Evolutionary conservation across 2,113 vertebrate species (phyloP), one percentile per base, ranked within the genome.

Genomic region (Butorides virescens): DNA sequence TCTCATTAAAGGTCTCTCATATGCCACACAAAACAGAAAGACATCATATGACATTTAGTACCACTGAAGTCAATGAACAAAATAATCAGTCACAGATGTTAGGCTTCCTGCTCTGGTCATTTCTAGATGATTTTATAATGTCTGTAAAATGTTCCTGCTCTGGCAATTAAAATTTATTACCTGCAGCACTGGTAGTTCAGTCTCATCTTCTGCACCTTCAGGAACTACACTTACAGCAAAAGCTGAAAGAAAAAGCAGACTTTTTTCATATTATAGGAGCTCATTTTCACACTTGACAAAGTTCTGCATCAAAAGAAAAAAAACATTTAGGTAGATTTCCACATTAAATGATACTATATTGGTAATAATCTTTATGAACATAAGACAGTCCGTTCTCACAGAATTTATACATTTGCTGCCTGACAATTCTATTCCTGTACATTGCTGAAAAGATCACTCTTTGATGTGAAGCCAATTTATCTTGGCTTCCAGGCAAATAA

Each of bases 201-300:
- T 71, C 53, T 97, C 80, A 88, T 98, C 95, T 96, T 98, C 97
- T 70, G 44, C 62, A 90, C 84, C 96, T 97, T 97, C 96, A 95
- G 95, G 88, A 96, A 86, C 76, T 79, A 96, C 81, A 59, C 13
- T 86, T 77, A 96, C 2, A 88, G 95, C 95, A 93, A 97, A 97
- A 88, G 88, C 98, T 98, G 91, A 88, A 92, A 91, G 73, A 96
- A 95, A 96, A 96, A 76, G 16, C 10, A 91, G 58, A 95, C 3
- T 79, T 96, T 77, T 76, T 94, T 96, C n/a, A 55, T 87, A 94
- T 92, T 79, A 71, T 32, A 92, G 67, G 34, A 89, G 66, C 37
- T 95, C n/a, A 66, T 72, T 95, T 95, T 88, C 83, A 85, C 34
- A 94, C 83, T 62, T 74, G 68, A 90, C 27, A 68, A 84, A 84